Percentiles rank a stretch among this genome's conserved stretches.
These are phyloP conservation scores for Dendrolimus kikuchii DNA, from an alignment of 1,140 invertebrate genomes.

Conservation along the genomic window DNA sequence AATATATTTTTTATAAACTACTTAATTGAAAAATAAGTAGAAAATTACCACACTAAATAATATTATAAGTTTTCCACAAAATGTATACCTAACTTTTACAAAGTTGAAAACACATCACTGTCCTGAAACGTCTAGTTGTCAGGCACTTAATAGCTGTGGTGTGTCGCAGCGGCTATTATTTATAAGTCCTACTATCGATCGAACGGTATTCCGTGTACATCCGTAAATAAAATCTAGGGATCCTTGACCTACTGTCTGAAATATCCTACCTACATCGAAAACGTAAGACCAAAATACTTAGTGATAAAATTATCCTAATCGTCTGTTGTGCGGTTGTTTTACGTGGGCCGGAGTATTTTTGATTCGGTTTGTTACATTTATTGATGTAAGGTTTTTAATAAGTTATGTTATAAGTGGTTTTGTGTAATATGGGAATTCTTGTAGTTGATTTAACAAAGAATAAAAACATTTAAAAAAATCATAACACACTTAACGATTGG, in stretches of 20 bases:
- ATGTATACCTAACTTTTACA: no score
- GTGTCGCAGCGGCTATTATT: constrained; percentile 9
- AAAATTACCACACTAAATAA: no score
- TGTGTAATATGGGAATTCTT: no score
- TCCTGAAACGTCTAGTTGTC: constrained; percentile 11
- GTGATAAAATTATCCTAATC: constrained; percentile 15
- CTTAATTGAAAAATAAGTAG: no score
- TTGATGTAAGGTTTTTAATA: no score
- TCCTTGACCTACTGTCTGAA: constrained; percentile 32
- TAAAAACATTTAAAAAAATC: no score
- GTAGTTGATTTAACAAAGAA: no score
- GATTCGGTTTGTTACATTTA: no score
- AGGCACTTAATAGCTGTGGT: constrained; percentile 10
- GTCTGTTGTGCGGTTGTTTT: neutral
- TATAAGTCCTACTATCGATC: constrained; percentile 13
- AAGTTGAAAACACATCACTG: neutral
- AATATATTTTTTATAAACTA: no score
- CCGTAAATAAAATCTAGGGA: constrained; percentile 11
- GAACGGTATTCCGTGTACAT: neutral
- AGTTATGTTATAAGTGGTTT: no score
- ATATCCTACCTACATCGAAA: constrained; percentile 14
- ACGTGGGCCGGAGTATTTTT: neutral
- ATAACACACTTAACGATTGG: no score
- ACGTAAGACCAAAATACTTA: constrained; percentile 16
- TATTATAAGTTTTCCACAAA: no score